These are phyloP conservation scores for Austrolebias charrua DNA, from an alignment of 2,797 vertebrate genomes.

Conservation along the genomic window DNA sequence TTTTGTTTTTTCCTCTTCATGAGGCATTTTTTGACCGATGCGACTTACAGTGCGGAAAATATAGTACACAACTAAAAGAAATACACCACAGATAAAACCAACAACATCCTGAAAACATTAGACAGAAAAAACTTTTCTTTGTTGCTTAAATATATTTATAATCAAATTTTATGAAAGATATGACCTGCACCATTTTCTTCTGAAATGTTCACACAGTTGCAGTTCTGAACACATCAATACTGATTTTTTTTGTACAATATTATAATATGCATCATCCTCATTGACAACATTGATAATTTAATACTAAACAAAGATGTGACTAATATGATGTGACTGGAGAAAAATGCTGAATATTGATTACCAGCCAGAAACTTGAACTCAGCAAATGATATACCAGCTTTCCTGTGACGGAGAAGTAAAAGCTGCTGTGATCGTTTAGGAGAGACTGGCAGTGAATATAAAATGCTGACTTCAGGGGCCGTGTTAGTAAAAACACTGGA, in stretches of 20 bases:
- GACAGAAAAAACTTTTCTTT: too few species aligned
- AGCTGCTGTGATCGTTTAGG: constrained; percentile 7
- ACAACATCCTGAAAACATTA: too few species aligned
- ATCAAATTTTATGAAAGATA: too few species aligned
- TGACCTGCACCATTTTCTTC: too few species aligned
- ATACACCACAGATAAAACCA: too few species aligned
- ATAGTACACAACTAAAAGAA: too few species aligned
- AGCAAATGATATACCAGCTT: background rate
- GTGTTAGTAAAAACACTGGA: constrained; percentile 23
- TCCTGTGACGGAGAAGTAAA: constrained; percentile 21
- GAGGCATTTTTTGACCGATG: too few species aligned
- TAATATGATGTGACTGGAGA: background rate
- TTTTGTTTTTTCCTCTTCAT: too few species aligned
- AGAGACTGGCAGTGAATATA: constrained; percentile 22
- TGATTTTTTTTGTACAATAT: background rate
- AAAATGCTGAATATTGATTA: background rate
- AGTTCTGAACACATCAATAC: background rate
- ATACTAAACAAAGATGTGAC: background rate
- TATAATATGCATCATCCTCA: too few species aligned
- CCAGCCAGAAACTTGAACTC: constrained; percentile 38
- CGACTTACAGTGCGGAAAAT: too few species aligned
- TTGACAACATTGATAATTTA: background rate
- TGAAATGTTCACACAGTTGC: too few species aligned
- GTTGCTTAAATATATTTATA: too few species aligned
- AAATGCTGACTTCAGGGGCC: constrained; percentile 13